These are phyloP conservation scores for Glareola pratincola DNA, from an alignment of 2,113 vertebrate genomes.

Conservation along the genomic window DNA sequence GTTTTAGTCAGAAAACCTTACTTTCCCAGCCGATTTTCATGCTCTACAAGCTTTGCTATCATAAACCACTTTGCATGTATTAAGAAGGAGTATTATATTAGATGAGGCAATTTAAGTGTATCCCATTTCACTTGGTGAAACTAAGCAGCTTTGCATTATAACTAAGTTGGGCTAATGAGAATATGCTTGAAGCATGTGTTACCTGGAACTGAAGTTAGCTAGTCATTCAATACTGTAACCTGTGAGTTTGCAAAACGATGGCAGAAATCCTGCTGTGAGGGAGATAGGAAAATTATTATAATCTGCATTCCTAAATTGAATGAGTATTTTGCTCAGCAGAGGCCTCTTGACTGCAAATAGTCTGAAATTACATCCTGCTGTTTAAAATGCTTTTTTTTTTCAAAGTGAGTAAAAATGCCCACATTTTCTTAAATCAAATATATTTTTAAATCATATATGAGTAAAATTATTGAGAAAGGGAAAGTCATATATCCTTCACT, in stretches of 20 bases:
- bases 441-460: not conserved
- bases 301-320: slow-evolving; percentile 75
- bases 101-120: slow-evolving; percentile 55
- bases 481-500: not conserved
- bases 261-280: slow-evolving; percentile 67
- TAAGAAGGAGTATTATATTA: slow-evolving; percentile 57
- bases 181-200: slow-evolving; percentile 27
- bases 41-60: slow-evolving; percentile 58
- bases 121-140: slow-evolving; percentile 60
- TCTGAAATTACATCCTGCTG: slow-evolving; percentile 73
- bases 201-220: slow-evolving; percentile 62
- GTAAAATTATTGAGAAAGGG: not conserved
- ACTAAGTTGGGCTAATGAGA: slow-evolving; percentile 60
- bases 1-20: slow-evolving; percentile 44
- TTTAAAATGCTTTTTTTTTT: slow-evolving; percentile 57
- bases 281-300: slow-evolving; percentile 77
- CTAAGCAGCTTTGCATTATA: slow-evolving; percentile 63
- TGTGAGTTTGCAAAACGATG: slow-evolving; percentile 60
- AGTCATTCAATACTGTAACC: slow-evolving; percentile 53
- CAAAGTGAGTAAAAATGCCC: slow-evolving; percentile 1
- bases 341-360: slow-evolving; percentile 73
- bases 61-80: slow-evolving; percentile 68
- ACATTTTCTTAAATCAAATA: slow-evolving; percentile 47
- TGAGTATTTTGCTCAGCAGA: slow-evolving; percentile 74
- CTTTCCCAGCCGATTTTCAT: slow-evolving; percentile 31